Evolutionary conservation across 2,113 vertebrate genomes (phyloP), one percentile per base, ranked within the genome.

Genomic region (Axis porcinus): DNA sequence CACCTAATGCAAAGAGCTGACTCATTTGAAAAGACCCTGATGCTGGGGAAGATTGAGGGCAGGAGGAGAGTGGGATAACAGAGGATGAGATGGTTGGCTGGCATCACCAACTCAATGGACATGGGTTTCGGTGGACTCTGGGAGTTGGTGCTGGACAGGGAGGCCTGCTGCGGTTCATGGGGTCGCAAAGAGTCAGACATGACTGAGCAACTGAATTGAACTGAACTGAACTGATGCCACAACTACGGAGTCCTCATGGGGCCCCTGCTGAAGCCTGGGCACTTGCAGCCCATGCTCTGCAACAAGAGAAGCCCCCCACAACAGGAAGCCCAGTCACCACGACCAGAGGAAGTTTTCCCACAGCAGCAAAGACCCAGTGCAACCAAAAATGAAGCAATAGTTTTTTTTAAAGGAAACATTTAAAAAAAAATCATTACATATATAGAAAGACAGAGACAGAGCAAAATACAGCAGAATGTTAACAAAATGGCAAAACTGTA

Each of bases 1-100:
- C 2, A 3, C 47, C 12, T 50, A 1, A 13, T 50, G 2, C 2
- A 1, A 50, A 50, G 47, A 13, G 12, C 47, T 50, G 47, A 50
- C 47, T 50, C 47, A 50, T 50, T 50, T 2, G 47, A 50, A 50
- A 50, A 50, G 47, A 50, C 47, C 47, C 47, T 50, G 47, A 50
- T 50, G 47, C 12, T 50, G 47, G 47, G 47, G 2, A 50, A 50
- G 47, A 50, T 13, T 13, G 47, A 50, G 47, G 47, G 47, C 47
- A 12, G 47, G 47, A 50, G 47, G 47, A 50, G 47, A 50, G 3
- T 2, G 47, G 47, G 47, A 13, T 1, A 3, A 50, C 47, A 50
- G 47, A 50, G 47, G 47, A 50, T 50, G 47, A 50, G 47, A 50
- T 3, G 2, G 47, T 13, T 50, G 47, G 47, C 12, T 50, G 47